Base-by-base conservation (phyloP, 1,140 invertebrate genomes). In the Drosophila virilis region DNA sequence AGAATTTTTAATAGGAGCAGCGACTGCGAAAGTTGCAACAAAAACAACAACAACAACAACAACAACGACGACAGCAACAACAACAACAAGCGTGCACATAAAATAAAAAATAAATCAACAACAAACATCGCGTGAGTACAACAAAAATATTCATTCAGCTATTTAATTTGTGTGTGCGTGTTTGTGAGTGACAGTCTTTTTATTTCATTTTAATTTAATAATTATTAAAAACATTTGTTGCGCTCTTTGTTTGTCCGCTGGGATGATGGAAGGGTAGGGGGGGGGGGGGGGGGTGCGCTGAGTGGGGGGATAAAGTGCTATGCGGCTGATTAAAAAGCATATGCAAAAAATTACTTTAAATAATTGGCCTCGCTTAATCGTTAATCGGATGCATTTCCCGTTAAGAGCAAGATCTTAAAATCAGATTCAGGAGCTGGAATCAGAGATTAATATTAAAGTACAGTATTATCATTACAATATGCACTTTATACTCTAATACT, bases 101-200 rank as follows among this genome's bases (percentile, higher is more conserved):
- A 32, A 13, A 32, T 50, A 32, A 43, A 52, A 8, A 59, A 57
- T 22, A 67, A 73, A 54, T 33, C 46, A 60, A 59, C 43, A 73
- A 70, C 35, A 61, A 58, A 58, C 58, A 74, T 74, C 38, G 67
- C 43, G 72, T 74, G 50, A 70, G 72, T 74, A 58, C 15, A 10
- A 55, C 22, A 74, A 32, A 61, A 43, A 22, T 37, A 42, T 35
- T 17, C 12, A 55, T 48, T 66, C 9, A 38, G 45, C 33, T 28
- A 45, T 43, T 60, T 43, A 50, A 50, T 42, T 42, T n/a, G 45
- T 28, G 45, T 28, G 51, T 57, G 60, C 22, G 32, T 12, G 13
- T n/a, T 6, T 50, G 17, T 51, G 45, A 9, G 17, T 40, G 22
- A 22, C 2, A 38, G 55, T 33, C 37, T 62, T 51, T 67, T 55